Conservation (phyloP, 2,113 vertebrate species). For the Hippocampus barbouri region DNA sequence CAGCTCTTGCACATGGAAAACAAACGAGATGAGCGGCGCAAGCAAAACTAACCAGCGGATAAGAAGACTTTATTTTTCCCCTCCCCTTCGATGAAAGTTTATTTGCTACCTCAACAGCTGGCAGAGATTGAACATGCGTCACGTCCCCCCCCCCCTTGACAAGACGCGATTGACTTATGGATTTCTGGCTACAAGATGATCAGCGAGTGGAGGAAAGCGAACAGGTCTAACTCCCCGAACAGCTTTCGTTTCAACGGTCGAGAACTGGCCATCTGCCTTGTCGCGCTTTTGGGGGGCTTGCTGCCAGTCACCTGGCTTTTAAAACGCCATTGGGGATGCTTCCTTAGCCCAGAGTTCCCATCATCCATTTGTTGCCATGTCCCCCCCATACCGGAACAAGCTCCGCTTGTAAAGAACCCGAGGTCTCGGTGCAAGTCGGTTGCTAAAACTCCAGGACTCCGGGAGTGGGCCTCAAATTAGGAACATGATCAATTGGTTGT, state of each 20-base stretch:
- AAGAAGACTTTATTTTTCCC: not conserved
- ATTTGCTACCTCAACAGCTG: not conserved
- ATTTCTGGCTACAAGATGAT: not conserved
- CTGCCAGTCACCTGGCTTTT: slow-evolving; percentile 9
- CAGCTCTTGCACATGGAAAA: not conserved
- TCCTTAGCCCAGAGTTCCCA: slow-evolving; percentile 27
- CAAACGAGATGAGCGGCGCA: not conserved
- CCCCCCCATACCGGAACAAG: slow-evolving; percentile 22
- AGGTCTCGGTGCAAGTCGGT: slow-evolving; percentile 22
- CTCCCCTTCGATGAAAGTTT: not conserved
- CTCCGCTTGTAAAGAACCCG: slow-evolving; percentile 21
- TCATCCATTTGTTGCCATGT: slow-evolving; percentile 27
- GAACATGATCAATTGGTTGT: slow-evolving; percentile 31
- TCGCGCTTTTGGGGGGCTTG: slow-evolving; percentile 6
- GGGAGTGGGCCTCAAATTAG: slow-evolving; percentile 14
- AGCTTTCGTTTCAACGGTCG: slow-evolving; percentile 8
- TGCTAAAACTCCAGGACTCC: not conserved
- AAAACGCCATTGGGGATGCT: slow-evolving; percentile 37
- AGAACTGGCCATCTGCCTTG: slow-evolving; percentile 38
- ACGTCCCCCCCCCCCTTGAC: not conserved
- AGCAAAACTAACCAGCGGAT: not conserved
- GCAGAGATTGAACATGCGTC: not conserved
- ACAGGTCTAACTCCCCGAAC: not conserved
- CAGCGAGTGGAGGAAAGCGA: not conserved
- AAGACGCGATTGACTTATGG: not conserved